Percentiles rank a stretch among this genome's conserved stretches.
Evolutionary conservation across 2,888 invertebrate genomes (phyloP).

Genomic region (Machimus rusticus): DNA sequence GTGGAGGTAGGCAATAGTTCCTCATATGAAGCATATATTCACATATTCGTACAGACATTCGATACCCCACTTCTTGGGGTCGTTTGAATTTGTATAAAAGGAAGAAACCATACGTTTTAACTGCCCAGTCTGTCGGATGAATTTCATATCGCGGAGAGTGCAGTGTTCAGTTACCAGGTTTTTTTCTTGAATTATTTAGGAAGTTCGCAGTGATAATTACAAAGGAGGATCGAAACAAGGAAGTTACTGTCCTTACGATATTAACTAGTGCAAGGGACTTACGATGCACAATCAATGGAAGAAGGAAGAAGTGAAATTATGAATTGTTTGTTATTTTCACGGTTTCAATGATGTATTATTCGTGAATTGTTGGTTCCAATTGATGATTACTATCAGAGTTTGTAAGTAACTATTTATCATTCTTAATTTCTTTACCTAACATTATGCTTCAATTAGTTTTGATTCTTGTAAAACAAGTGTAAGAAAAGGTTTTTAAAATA

Average conservation of each 20-base stretch:
- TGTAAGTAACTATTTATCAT: not conserved
- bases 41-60: slow-evolving; percentile 28
- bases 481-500: not conserved
- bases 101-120: slow-evolving; percentile 43
- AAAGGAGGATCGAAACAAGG: not conserved
- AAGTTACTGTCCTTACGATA: not conserved
- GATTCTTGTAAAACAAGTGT: not conserved
- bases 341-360: not conserved
- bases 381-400: not conserved
- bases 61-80: slow-evolving; percentile 35
- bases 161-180: not conserved
- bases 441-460: not conserved
- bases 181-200: not conserved
- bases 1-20: not conserved
- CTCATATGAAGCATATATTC: not conserved
- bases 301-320: not conserved
- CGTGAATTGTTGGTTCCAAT: not conserved
- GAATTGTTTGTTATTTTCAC: not conserved
- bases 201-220: slow-evolving; percentile 1
- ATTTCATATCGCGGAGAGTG: not conserved
- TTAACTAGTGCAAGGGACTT: not conserved
- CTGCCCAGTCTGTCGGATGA: slow-evolving; percentile 41
- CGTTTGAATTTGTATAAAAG: slow-evolving; percentile 45
- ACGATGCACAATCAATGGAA: not conserved
- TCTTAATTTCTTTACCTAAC: not conserved